Conservation (phyloP, 2,888 invertebrate genomes). For the Malachius bipustulatus region DNA sequence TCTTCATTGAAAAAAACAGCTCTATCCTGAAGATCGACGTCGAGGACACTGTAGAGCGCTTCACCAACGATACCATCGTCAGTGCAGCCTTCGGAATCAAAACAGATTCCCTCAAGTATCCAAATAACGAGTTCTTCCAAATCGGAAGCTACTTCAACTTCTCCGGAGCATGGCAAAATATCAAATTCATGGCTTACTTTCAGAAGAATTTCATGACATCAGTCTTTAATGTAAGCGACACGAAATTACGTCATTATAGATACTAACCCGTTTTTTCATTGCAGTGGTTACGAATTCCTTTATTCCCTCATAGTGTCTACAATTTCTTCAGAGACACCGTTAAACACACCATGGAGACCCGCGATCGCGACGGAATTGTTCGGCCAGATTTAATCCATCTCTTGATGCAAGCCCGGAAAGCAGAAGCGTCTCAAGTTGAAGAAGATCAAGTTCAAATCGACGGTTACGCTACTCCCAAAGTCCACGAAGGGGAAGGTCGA, state of each 20-base stretch:
- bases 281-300: too few relatives aligned
- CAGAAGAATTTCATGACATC: constrained; percentile 33
- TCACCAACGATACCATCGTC: constrained; percentile 46
- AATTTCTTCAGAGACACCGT: constrained; percentile 23
- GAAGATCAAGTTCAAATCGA: too few relatives aligned
- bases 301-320: too few relatives aligned
- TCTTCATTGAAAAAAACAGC: constrained; percentile 18
- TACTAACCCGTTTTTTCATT: too few relatives aligned
- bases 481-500: constrained; percentile 10
- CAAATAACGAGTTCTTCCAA: constrained; percentile 41
- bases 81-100: constrained; percentile 43
- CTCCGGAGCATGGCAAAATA: too few relatives aligned
- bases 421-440: constrained; percentile 12
- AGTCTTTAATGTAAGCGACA: too few relatives aligned
- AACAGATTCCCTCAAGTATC: constrained; percentile 41
- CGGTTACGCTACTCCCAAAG: too few relatives aligned
- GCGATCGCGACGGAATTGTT: constrained; percentile 24
- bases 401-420: constrained; percentile 27
- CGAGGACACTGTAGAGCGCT: constrained; percentile 40
- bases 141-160: too few relatives aligned
- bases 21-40: constrained; percentile 31
- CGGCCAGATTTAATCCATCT: constrained; percentile 33
- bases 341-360: constrained; percentile 19
- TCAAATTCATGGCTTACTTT: constrained; percentile 41
- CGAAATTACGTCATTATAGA: too few relatives aligned